Evolutionary conservation across 2,113 vertebrate species (phyloP).

Genomic region (Paramormyrops kingsleyae): DNA sequence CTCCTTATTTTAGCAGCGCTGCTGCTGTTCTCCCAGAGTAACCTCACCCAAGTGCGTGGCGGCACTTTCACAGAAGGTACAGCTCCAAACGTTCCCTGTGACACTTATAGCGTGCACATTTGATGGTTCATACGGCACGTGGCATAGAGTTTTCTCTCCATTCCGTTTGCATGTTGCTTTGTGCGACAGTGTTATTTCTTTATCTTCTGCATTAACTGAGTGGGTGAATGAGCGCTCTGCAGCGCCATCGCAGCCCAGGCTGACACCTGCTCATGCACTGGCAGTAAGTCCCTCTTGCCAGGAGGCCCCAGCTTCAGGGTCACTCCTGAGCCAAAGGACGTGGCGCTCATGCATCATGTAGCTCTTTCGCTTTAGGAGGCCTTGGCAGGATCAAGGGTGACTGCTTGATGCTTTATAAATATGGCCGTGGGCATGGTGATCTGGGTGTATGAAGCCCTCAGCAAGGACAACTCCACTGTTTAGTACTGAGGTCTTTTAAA

Average conservation of each 20-base stretch:
- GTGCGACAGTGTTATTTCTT: not conserved
- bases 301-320: not conserved
- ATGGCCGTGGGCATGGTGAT: not conserved
- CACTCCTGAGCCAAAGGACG: not conserved
- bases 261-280: not conserved
- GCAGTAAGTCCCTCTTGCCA: not conserved
- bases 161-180: not conserved
- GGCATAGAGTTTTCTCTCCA: not conserved
- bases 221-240: not conserved
- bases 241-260: not conserved
- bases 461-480: not conserved
- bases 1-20: not conserved
- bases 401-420: not conserved
- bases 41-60: not conserved
- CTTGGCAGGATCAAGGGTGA: not conserved
- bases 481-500: not conserved
- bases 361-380: not conserved
- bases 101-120: not conserved
- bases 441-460: not conserved
- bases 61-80: not conserved
- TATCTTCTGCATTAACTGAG: not conserved
- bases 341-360: not conserved
- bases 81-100: not conserved
- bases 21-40: not conserved
- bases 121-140: not conserved